These are phyloP conservation scores for Ameiurus melas DNA, from an alignment of 2,113 vertebrate species.

Conservation along the genomic window DNA sequence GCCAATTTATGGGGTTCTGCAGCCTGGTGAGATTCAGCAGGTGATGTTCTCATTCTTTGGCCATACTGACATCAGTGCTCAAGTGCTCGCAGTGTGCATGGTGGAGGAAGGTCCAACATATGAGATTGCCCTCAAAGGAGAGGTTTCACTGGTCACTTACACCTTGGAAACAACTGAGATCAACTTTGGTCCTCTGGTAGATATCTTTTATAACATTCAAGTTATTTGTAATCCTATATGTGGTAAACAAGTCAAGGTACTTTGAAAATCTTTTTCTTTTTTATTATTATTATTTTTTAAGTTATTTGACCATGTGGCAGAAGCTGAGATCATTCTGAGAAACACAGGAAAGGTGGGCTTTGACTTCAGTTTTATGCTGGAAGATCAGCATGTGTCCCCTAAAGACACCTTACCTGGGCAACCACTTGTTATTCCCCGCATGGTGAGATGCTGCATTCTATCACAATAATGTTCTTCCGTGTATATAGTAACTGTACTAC, in stretches of 20 bases:
- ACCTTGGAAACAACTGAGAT: conserved; percentile 69
- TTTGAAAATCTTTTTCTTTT: neutral
- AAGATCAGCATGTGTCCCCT: neutral
- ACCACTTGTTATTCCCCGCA: conserved; percentile 70
- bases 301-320: conserved; percentile 74
- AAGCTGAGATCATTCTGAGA: conserved; percentile 71
- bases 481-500: neutral
- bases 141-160: conserved; percentile 78
- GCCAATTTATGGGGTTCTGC: conserved; percentile 74
- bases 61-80: conserved; percentile 64
- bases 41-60: conserved; percentile 81
- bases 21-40: conserved; percentile 72
- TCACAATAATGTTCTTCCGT: neutral
- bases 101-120: conserved; percentile 85
- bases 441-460: conserved; percentile 68
- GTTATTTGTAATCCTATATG: neutral
- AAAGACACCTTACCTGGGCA: conserved; percentile 66
- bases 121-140: conserved; percentile 73
- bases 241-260: neutral
- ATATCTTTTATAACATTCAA: neutral
- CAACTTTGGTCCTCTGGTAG: conserved; percentile 82
- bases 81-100: conserved; percentile 71
- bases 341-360: conserved; percentile 82
- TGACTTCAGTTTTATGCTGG: conserved; percentile 64
- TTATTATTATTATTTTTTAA: conserved; percentile 43